Conservation (phyloP, 2,113 vertebrate species). For the Cryptomyrus ogoouensis region DNA sequence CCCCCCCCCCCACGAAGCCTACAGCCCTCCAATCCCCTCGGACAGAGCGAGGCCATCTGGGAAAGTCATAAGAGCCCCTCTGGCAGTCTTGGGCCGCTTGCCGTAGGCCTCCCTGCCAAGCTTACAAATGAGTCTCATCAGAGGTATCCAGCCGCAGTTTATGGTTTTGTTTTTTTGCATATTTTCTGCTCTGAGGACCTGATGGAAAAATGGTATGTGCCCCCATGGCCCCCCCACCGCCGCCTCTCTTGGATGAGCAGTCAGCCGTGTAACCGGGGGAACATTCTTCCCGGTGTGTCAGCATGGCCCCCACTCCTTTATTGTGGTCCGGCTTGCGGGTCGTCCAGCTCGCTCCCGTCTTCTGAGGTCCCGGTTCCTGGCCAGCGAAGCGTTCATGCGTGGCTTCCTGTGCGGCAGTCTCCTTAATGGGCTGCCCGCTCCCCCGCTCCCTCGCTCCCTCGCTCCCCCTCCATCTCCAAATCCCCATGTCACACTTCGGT, state of each 20-base stretch:
- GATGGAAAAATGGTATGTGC: slow-evolving; percentile 21
- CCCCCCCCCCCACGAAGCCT: not conserved
- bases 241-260: not conserved
- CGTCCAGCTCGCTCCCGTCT: not conserved
- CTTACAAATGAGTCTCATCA: slow-evolving; percentile 31
- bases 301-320: not conserved
- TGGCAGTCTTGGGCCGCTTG: slow-evolving; percentile 21
- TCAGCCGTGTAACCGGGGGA: not conserved
- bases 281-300: not conserved
- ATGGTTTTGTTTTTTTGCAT: slow-evolving; percentile 23
- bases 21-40: not conserved
- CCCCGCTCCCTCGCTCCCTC: not conserved
- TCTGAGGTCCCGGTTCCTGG: not conserved
- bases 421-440: not conserved
- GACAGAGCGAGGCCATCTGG: slow-evolving; percentile 31
- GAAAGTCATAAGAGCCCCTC: slow-evolving; percentile 27
- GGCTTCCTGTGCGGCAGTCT: not conserved
- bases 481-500: not conserved
- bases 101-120: slow-evolving; percentile 25
- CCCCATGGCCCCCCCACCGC: not conserved
- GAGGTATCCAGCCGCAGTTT: slow-evolving; percentile 24
- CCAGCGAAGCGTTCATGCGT: not conserved
- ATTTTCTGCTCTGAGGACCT: slow-evolving; percentile 25
- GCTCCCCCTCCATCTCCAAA: not conserved
- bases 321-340: not conserved